A percentile compares a stretch with the other conserved stretches of the same genome.
These are phyloP conservation scores for Eulithis testata DNA, from an alignment of 2,888 invertebrate species.

Conservation along the genomic window DNA sequence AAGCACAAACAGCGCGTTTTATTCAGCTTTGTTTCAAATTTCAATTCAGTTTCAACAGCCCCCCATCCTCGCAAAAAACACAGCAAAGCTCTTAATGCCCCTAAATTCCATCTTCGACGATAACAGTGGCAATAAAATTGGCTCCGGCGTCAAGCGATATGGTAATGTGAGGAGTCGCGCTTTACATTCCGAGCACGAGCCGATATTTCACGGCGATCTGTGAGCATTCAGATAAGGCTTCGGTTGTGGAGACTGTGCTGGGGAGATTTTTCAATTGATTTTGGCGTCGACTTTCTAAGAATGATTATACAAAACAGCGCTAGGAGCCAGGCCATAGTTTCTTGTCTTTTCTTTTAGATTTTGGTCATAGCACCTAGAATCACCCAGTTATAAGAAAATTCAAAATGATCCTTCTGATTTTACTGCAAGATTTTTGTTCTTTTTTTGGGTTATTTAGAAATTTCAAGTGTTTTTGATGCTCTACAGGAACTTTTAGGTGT, in stretches of 20 bases:
- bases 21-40: conserved; percentile 20
- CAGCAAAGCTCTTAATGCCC: conserved; percentile 63
- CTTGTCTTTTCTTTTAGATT: no score
- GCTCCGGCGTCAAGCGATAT: conserved; percentile 78
- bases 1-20: background rate
- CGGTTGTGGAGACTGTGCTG: conserved; percentile 47
- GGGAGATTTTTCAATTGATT: no score
- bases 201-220: conserved; percentile 80
- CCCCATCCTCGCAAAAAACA: conserved; percentile 33
- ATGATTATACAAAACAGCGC: no score
- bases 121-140: conserved; percentile 79
- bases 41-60: conserved; percentile 5
- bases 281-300: no score
- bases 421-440: no score
- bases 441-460: no score
- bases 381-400: no score
- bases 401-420: no score
- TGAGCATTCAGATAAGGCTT: conserved; percentile 72
- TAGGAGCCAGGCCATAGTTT: no score
- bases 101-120: conserved; percentile 73
- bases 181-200: conserved; percentile 72
- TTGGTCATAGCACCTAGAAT: no score
- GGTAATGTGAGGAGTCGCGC: conserved; percentile 73
- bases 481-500: no score
- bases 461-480: no score